These are phyloP conservation scores for Epinephelus moara DNA, from an alignment of 2,113 vertebrate species.

Conservation along the genomic window DNA sequence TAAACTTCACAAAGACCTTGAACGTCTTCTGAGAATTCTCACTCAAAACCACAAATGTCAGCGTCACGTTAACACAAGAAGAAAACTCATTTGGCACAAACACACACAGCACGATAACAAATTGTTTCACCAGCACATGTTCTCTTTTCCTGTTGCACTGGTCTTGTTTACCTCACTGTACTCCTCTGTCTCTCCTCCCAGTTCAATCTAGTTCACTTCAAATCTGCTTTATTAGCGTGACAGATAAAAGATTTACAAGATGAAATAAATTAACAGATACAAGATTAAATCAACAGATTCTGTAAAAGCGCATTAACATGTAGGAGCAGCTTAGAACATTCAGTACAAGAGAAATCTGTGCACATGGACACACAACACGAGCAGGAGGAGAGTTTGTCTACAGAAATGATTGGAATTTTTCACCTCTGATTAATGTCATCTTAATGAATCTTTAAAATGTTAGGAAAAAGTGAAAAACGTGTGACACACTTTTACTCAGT, in stretches of 20 bases:
- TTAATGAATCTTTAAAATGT: too few relatives aligned
- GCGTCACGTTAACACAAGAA: too few relatives aligned
- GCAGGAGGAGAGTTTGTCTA: not conserved
- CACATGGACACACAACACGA: not conserved
- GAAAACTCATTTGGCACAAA: too few relatives aligned
- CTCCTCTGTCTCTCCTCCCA: not conserved
- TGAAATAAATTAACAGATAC: slow-evolving; percentile 1
- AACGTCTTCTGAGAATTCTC: too few relatives aligned
- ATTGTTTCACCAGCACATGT: too few relatives aligned
- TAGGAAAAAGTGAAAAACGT: too few relatives aligned
- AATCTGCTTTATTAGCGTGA: slow-evolving; percentile 23
- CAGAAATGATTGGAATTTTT: too few relatives aligned
- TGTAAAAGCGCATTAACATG: not conserved
- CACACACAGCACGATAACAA: not conserved
- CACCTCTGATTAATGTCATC: too few relatives aligned
- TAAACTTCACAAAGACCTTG: too few relatives aligned
- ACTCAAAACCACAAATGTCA: too few relatives aligned
- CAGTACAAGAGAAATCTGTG: not conserved
- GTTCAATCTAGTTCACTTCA: not conserved
- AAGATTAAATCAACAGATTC: slow-evolving; percentile 33
- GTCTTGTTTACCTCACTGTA: not conserved
- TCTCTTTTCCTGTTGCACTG: not conserved
- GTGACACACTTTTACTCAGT: too few relatives aligned
- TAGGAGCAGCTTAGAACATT: not conserved
- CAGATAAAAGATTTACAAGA: slow-evolving; percentile 24